Base-by-base conservation (phyloP, 92 coral and sea anemone species). In the Epizoanthus rinbou region DNA sequence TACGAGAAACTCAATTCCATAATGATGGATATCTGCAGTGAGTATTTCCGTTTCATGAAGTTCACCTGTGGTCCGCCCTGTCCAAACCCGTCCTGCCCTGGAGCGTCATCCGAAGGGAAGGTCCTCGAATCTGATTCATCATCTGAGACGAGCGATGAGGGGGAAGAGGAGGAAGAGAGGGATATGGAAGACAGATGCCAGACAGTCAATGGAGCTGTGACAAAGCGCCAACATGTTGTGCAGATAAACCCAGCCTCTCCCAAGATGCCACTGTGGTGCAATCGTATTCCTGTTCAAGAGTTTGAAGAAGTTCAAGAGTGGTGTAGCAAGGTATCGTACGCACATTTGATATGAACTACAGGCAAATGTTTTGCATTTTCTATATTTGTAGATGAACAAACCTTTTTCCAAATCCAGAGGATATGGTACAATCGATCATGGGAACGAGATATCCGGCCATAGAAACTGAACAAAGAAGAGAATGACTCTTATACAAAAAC, bases 251-350 rank as follows among this genome's bases (percentile, higher is more conserved):
- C 89, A 17, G 73, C 81, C 16, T 64, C 82, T 4, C 75, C 86
- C 17, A 71, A 79, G 1, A 87, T 79, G 25, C 95, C 95, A 3
- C 75, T 90, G 52, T 92, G 95, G 95, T 92, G 95, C 64, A 89
- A 89, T 43, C 64, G 64, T 45, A 80, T 83, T 8, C 86, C 92
- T 19, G 82, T 89, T 19, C 91, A 89, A 33, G 84, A 87, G 23
- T 91, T 92, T 59, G 90, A 85, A 72, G 87, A 90, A 79, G 73
- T 81, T 67, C 76, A 74, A 19, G 58, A 85, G 57, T 85, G 86
- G 83, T 86, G 88, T 60, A 74, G 76, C 43, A 65, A 88, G 75
- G 86, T 86, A 82, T 62, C 53, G 62, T 80, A 3, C 57, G 64
- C 5, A 23, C 1, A 57, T 67, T 1, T 37, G 19, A 35, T 62